These are phyloP conservation scores for Henricia sp. DNA, from an alignment of 53 echinoderm and acorn worm species.

Conservation along the genomic window DNA sequence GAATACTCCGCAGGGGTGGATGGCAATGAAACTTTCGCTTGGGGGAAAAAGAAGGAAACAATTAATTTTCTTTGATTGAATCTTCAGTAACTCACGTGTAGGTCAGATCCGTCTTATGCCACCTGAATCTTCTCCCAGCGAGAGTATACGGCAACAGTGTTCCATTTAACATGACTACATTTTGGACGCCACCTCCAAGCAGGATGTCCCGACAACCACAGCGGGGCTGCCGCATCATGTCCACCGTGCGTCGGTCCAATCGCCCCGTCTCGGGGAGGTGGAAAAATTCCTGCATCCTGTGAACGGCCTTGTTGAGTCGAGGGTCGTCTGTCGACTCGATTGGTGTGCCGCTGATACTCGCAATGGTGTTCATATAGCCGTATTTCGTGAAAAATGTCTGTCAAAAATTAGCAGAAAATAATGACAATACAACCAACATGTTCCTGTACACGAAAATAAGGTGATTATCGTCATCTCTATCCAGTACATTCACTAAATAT, in stretches of 20 bases:
- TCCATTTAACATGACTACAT: background rate
- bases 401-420: background rate
- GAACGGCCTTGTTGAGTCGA: background rate
- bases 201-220: constrained; percentile 45
- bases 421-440: too few species aligned
- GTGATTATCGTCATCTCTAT: too few species aligned
- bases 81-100: constrained; percentile 5
- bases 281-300: constrained; percentile 47
- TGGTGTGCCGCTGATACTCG: background rate
- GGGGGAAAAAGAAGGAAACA: background rate
- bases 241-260: constrained; percentile 20
- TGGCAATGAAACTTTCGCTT: too few species aligned
- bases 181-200: background rate
- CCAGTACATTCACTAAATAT: too few species aligned
- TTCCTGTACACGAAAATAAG: too few species aligned
- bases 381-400: constrained; percentile 33
- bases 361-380: constrained; percentile 26
- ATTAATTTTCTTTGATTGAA: background rate
- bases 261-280: constrained; percentile 37
- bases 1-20: too few species aligned
- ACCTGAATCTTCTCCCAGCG: constrained; percentile 8
- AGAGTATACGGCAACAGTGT: background rate
- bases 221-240: constrained; percentile 31
- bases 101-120: constrained; percentile 26
- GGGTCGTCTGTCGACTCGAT: constrained; percentile 5